Conservation (phyloP, 2,797 vertebrate species). For the Pteropus rufus region DNA sequence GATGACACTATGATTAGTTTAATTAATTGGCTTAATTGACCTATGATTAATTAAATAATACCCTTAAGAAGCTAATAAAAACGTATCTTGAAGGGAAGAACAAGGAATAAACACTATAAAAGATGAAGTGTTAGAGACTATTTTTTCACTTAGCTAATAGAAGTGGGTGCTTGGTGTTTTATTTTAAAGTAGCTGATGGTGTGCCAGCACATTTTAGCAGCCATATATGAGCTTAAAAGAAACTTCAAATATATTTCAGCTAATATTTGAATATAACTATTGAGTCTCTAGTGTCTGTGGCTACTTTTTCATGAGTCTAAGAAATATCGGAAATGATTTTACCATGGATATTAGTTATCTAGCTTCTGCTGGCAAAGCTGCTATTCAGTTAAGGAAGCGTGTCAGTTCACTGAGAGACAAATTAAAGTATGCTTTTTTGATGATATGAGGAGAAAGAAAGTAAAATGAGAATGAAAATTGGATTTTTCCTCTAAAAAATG, state of each 20-base stretch:
- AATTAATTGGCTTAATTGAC: neutral
- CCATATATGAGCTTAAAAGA: neutral
- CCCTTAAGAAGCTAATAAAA: neutral
- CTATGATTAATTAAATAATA: neutral
- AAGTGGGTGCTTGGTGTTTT: neutral
- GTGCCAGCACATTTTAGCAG: neutral
- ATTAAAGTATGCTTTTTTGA: constrained; percentile 59
- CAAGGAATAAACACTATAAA: neutral
- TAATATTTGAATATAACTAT: constrained; percentile 7
- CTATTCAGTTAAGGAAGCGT: constrained; percentile 43
- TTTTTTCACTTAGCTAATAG: neutral
- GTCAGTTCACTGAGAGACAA: constrained; percentile 26
- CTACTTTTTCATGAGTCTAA: neutral
- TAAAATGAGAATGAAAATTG: constrained; percentile 60
- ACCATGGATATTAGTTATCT: constrained; percentile 34
- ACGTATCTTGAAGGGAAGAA: neutral
- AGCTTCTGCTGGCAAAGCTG: neutral
- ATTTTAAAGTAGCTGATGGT: neutral
- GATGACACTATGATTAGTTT: neutral
- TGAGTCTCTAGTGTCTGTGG: neutral
- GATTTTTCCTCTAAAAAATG: constrained; percentile 47
- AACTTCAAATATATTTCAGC: neutral
- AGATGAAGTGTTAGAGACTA: neutral
- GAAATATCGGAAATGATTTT: constrained; percentile 45
- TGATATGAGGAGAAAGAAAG: constrained; percentile 29